Conservation (phyloP, 2,888 invertebrate genomes). For the Agrypnus murinus region DNA sequence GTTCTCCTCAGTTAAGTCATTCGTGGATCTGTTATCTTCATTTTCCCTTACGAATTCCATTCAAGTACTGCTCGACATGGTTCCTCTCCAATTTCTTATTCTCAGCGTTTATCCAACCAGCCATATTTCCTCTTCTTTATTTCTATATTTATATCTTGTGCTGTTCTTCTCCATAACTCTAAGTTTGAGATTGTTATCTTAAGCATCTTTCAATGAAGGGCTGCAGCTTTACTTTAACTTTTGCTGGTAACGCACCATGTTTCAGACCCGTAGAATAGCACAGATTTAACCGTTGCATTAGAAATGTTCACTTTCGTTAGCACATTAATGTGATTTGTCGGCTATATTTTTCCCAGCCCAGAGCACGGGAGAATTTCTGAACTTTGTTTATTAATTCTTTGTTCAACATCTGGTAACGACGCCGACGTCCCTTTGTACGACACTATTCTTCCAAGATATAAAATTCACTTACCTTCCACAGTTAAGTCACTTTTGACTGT, state of each 20-base stretch:
- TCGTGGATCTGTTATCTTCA: no score
- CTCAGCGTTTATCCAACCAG: no score
- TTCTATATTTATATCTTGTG: no score
- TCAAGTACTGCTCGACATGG: no score
- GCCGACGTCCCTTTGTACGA: not conserved
- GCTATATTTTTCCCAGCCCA: not conserved
- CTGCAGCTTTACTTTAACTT: not conserved
- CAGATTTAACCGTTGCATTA: not conserved
- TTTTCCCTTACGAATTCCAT: no score
- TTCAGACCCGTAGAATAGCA: constrained; percentile 3
- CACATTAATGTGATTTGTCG: not conserved
- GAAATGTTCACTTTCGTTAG: constrained; percentile 3
- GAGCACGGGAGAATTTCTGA: no score
- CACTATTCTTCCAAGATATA: no score
- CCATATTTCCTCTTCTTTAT: no score
- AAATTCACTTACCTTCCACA: not conserved
- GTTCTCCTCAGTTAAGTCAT: no score
- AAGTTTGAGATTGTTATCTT: not conserved
- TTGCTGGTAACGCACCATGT: constrained; percentile 5
- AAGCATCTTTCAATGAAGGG: not conserved
- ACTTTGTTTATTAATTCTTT: not conserved
- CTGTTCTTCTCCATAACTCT: not conserved
- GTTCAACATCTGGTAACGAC: not conserved
- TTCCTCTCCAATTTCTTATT: no score
- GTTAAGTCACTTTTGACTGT: not conserved